A percentile compares a stretch with the other conserved stretches of the same genome.
Conservation (phyloP, 2,888 invertebrate genomes). For the Diarsia rubi region DNA sequence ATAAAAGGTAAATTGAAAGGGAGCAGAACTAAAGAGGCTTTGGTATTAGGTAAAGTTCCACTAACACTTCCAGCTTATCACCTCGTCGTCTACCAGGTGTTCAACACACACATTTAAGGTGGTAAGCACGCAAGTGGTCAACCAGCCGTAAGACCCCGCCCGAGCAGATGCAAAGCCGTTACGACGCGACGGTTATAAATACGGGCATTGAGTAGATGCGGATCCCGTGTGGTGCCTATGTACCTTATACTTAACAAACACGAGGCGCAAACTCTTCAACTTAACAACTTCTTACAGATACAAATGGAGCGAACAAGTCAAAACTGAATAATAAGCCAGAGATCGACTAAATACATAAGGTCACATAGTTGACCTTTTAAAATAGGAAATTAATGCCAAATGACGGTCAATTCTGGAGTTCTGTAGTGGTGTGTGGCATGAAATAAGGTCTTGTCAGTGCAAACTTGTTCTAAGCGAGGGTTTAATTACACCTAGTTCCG, state of each 20-base stretch:
- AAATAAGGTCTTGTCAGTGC: conserved; percentile 45
- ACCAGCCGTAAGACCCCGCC: too few species aligned
- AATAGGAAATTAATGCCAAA: conserved; percentile 53
- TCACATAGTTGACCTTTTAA: conserved; percentile 23
- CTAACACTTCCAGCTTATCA: too few species aligned
- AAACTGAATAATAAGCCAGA: conserved; percentile 15
- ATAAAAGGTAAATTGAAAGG: conserved; percentile 15
- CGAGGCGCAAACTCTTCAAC: background rate
- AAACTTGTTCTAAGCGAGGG: conserved; percentile 55
- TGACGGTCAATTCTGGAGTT: conserved; percentile 34
- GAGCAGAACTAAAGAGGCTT: background rate
- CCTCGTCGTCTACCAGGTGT: too few species aligned
- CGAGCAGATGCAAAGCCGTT: too few species aligned
- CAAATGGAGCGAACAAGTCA: background rate
- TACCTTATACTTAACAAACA: conserved; percentile 1
- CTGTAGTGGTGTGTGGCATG: conserved; percentile 38
- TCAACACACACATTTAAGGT: too few species aligned
- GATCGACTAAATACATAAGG: conserved; percentile 15
- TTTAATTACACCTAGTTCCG: conserved; percentile 62
- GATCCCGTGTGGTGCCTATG: background rate
- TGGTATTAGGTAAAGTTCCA: background rate
- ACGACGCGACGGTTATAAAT: too few species aligned
- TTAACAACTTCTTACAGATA: background rate
- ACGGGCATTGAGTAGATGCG: background rate
- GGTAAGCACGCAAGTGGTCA: too few species aligned